Base-by-base conservation (phyloP, 2,888 invertebrate species). In the Girardia tigrina region DNA sequence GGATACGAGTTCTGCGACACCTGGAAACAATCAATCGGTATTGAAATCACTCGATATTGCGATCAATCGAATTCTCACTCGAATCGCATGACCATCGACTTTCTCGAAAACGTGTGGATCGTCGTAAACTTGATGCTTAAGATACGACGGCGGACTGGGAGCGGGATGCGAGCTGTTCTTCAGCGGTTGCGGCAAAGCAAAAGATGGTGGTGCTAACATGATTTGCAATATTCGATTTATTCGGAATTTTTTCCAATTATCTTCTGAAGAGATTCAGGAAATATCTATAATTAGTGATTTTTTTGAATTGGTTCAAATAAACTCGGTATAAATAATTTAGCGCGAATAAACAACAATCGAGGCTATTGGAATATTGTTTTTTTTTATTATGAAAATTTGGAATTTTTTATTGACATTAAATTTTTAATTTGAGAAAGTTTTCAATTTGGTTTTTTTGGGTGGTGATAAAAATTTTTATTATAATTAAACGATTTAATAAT, bases 41-140 rank as follows among this genome's bases (percentile, higher is more conserved):
- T 1, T 1, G 26, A 71, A 23, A 75, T 12, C 12, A n/a, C 26
- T 12, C 20, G 28, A 8, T 20, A 70, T 70, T 70, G 16, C 14
- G 20, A 14, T n/a, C n/a, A n/a, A n/a, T n/a, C n/a, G n/a, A n/a
- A n/a, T 70, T n/a, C 26, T 73, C 78, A 83, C 83, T 80, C 81
- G 80, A 75, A 83, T 81, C 36, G 83, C 82, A 79, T 84, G 83
- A 73, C 81, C 80, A 78, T 84, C 84, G 28, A 83, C 80, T 74
- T 79, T 79, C 71, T 80, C 79, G 78, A 84, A 84, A 78, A 83
- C 82, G 56, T 80, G 79, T 1, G 83, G 82, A 74, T 83, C 82
- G 29, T 81, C 79, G 80, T 84, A 84, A 76, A 84, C 81, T 78
- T 83, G 82, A 77, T 81, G 80, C 80, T 84, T 84, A 72, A 83